A percentile compares a stretch with the other conserved stretches of the same genome.
phyloP scores from a whole-genome alignment of 2,888 invertebrate genomes.

The Nephrotoma guestfalica region DNA sequence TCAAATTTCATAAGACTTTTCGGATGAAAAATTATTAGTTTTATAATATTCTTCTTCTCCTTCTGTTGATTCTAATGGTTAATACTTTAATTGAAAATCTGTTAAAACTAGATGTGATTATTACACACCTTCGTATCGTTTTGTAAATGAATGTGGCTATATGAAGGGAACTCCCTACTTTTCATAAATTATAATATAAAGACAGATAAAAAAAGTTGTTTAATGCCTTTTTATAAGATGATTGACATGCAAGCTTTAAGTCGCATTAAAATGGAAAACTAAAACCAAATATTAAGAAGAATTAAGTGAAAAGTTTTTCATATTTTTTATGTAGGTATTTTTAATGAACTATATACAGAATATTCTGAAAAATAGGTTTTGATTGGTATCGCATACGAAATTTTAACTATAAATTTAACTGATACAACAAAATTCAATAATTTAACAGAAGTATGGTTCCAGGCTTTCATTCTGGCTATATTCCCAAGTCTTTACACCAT shows the following conservation, averaged over 20 bases:
- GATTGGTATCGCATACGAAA: too few relatives aligned
- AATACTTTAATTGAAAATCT: background rate
- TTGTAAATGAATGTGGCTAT: background rate
- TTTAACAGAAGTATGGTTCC: too few relatives aligned
- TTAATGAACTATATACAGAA: background rate
- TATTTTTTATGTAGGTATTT: background rate
- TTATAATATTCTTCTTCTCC: background rate
- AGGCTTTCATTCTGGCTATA: too few relatives aligned
- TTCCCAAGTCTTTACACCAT: too few relatives aligned
- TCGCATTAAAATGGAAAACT: background rate
- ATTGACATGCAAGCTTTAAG: background rate
- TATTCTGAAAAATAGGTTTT: background rate
- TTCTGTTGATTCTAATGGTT: background rate
- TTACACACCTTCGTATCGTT: background rate
- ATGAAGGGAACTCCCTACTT: background rate
- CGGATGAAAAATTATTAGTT: background rate
- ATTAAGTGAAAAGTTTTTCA: background rate
- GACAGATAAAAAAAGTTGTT: background rate
- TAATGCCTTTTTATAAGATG: background rate
- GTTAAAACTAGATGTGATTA: background rate
- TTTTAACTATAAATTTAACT: too few relatives aligned
- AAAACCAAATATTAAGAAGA: background rate
- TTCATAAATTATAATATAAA: background rate
- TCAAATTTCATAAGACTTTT: background rate
- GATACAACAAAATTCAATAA: too few relatives aligned